Evolutionary conservation across 2,797 vertebrate species (phyloP).

Genomic region (Halcyon leucocephala): DNA sequence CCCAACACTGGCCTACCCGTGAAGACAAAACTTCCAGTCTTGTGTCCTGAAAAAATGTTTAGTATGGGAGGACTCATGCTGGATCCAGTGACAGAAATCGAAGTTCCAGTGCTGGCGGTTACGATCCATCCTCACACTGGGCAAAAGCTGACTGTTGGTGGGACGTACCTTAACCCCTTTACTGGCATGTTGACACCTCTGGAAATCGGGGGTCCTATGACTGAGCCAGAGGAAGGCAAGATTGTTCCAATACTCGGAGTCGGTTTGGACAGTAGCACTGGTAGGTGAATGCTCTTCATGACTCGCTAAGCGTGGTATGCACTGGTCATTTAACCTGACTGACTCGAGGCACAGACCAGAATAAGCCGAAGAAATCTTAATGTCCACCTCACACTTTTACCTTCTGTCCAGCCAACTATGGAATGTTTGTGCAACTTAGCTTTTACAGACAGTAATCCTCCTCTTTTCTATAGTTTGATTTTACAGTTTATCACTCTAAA

Average conservation of each 20-base stretch:
- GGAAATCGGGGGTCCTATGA: slow-evolving; percentile 87
- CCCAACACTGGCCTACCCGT: slow-evolving; percentile 75
- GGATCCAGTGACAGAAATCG: slow-evolving; percentile 84
- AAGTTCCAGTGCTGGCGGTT: slow-evolving; percentile 89
- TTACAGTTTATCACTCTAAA: not conserved
- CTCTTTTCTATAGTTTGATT: not conserved
- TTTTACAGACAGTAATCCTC: not conserved
- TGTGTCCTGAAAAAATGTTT: slow-evolving; percentile 79
- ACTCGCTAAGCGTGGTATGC: too few relatives aligned
- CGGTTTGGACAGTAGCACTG: slow-evolving; percentile 83
- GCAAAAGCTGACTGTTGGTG: slow-evolving; percentile 86
- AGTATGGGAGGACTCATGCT: slow-evolving; percentile 85
- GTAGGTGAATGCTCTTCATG: slow-evolving; percentile 57
- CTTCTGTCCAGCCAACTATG: not conserved
- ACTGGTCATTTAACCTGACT: not conserved
- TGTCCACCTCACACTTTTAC: not conserved
- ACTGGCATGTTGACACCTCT: slow-evolving; percentile 83
- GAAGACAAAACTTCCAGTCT: slow-evolving; percentile 72
- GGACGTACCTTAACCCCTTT: slow-evolving; percentile 85
- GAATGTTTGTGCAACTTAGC: not conserved
- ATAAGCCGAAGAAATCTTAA: not conserved
- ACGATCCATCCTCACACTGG: slow-evolving; percentile 88
- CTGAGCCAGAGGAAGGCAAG: slow-evolving; percentile 79
- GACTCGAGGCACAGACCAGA: not conserved
- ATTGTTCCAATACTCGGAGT: slow-evolving; percentile 85